These are phyloP conservation scores for Eciton burchellii DNA, from an alignment of 1,140 invertebrate species.

Conservation along the genomic window DNA sequence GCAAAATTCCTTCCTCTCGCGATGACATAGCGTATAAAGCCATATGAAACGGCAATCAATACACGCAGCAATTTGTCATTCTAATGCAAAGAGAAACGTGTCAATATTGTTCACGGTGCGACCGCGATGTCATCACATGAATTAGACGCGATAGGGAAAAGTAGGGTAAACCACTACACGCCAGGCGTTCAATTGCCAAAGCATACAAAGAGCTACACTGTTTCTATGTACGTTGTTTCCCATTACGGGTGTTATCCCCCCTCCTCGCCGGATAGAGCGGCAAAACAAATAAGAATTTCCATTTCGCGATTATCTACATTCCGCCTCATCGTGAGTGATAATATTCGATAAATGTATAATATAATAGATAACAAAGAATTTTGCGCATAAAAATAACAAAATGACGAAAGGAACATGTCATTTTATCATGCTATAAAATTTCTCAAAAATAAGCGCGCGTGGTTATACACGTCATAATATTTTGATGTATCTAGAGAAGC, in stretches of 20 bases:
- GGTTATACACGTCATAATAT: background rate
- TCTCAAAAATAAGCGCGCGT: background rate
- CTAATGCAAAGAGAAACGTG: conserved; percentile 33
- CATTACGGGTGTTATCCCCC: background rate
- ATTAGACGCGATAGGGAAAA: conserved; percentile 45
- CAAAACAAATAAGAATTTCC: background rate
- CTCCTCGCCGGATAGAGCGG: background rate
- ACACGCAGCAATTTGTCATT: conserved; percentile 24
- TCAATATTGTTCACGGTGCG: conserved; percentile 18
- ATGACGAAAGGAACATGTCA: background rate
- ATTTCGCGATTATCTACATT: background rate
- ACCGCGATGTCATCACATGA: conserved; percentile 37
- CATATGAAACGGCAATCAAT: conserved; percentile 19
- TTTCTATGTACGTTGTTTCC: background rate
- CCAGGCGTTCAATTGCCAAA: conserved; percentile 4
- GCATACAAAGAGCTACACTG: background rate
- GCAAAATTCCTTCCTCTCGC: conserved; percentile 31
- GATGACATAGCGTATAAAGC: conserved; percentile 11
- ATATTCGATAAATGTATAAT: no score
- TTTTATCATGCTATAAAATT: background rate
- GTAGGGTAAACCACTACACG: conserved; percentile 40
- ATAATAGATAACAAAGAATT: background rate
- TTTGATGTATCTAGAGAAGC: background rate
- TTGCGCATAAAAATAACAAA: background rate
- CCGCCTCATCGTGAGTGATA: no score